Conservation (phyloP, 2,113 vertebrate genomes). For the Centropus unirufus region DNA sequence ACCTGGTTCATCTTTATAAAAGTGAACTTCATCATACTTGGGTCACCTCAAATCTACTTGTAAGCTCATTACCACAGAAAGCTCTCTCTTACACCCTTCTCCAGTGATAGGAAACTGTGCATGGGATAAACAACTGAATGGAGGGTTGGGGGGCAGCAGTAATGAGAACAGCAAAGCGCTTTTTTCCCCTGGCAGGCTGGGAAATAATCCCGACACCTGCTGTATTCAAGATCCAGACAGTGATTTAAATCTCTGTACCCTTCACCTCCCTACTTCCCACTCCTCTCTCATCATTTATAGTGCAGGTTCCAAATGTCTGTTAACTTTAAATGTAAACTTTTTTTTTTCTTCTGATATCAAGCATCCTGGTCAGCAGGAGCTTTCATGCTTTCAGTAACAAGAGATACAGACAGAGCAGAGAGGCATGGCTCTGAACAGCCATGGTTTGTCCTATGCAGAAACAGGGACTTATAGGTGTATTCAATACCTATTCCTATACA, state of each 20-base stretch:
- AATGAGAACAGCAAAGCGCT: not conserved
- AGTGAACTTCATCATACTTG: not conserved
- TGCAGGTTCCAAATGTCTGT: not conserved
- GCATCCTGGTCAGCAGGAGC: not conserved
- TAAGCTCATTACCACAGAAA: not conserved
- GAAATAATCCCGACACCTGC: not conserved
- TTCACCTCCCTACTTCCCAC: not conserved
- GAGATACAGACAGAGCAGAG: not conserved
- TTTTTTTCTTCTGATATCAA: not conserved
- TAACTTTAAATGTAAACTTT: not conserved
- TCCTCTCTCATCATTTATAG: not conserved
- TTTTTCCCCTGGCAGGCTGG: not conserved
- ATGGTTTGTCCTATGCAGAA: not conserved
- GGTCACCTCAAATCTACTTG: not conserved
- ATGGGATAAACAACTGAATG: not conserved
- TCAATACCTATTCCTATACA: not conserved
- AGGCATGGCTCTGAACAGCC: not conserved
- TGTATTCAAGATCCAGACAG: not conserved
- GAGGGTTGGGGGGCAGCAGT: not conserved
- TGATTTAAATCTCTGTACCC: rapidly evolving
- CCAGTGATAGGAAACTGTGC: not conserved
- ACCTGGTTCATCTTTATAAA: not conserved
- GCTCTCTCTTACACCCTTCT: not conserved
- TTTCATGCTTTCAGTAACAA: not conserved
- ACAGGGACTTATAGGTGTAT: not conserved